Conservation (phyloP, 2,888 invertebrate genomes). For the Leptarthrus brevirostris region DNA sequence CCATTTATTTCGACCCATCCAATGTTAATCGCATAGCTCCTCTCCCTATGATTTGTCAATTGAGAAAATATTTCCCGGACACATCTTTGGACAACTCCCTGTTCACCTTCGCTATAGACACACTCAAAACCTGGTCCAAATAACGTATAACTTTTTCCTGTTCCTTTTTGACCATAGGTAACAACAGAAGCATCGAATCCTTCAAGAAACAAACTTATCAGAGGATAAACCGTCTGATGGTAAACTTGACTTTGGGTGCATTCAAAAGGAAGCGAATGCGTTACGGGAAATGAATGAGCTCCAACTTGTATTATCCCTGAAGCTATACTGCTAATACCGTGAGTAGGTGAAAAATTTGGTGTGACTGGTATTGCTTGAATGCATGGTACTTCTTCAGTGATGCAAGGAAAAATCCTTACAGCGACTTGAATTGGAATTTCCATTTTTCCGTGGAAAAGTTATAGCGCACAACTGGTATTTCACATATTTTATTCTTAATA, state of each 20-base stretch:
- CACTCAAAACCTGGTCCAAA: conserved; percentile 76
- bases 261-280: conserved; percentile 71
- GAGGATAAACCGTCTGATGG: conserved; percentile 74
- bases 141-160: conserved; percentile 80
- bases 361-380: conserved; percentile 51
- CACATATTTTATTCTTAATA: too few relatives aligned
- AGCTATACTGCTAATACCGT: conserved; percentile 61
- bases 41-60: conserved; percentile 72
- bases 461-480: not conserved
- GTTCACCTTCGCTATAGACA: conserved; percentile 75
- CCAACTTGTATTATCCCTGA: conserved; percentile 65
- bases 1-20: conserved; percentile 80
- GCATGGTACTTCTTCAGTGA: conserved; percentile 66
- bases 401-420: conserved; percentile 74
- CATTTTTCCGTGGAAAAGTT: conserved; percentile 71
- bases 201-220: conserved; percentile 76
- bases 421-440: conserved; percentile 81
- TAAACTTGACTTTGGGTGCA: conserved; percentile 75
- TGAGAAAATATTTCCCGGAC: conserved; percentile 78
- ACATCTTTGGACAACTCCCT: conserved; percentile 76
- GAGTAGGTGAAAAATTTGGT: conserved; percentile 72
- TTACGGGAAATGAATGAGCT: conserved; percentile 68
- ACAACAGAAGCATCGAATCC: conserved; percentile 82
- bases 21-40: conserved; percentile 75
- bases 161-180: conserved; percentile 74